Evolutionary conservation across 2,888 invertebrate genomes (phyloP), one percentile per base, ranked within the genome.

Genomic region (Palloptera scutellata): DNA sequence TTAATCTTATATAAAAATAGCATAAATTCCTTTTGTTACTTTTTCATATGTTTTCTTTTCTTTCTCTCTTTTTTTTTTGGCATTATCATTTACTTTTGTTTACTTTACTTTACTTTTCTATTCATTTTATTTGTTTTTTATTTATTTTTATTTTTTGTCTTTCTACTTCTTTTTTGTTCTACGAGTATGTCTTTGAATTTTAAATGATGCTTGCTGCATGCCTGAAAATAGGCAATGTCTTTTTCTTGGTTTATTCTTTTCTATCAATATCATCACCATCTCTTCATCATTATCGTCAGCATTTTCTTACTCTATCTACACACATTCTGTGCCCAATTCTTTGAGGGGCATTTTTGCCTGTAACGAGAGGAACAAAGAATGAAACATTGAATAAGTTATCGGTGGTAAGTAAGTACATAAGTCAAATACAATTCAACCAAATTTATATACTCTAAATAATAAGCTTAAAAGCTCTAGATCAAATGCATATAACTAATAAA

Each of bases 281-380:
- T n/a, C n/a, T n/a, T 64, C 51, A 61, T 51, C 20, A n/a, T n/a
- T 20, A 11, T 45, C 10, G 2, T 42, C 60, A 9, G 20, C 19
- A 58, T 54, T 63, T 57, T 57, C 13, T 55, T 57, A 19, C 30
- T 30, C 6, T 30, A 2, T 52, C 68, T 88, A 93, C 87, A 93
- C 92, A 87, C 91, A 92, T 81, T 92, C 92, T 86, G 91, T 91
- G 84, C 91, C 91, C 81, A 91, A 90, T 85, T 90, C 90, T 79
- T 91, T 93, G 83, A 94, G 89, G 75, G 94, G 94, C 87, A 92
- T 91, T 87, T 91, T 91, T 81, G 91, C 92, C 93, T 94, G 89
- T 13, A 89, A 90, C 69, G 83, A 79, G 76, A 70, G 83, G 78
- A 76, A 80, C 77, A 75, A 74, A 66, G 78, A 67, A 6, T 43